Evolutionary conservation across 2,113 vertebrate genomes (phyloP), one percentile per base, ranked within the genome.

Genomic region (Syngnathus floridae): DNA sequence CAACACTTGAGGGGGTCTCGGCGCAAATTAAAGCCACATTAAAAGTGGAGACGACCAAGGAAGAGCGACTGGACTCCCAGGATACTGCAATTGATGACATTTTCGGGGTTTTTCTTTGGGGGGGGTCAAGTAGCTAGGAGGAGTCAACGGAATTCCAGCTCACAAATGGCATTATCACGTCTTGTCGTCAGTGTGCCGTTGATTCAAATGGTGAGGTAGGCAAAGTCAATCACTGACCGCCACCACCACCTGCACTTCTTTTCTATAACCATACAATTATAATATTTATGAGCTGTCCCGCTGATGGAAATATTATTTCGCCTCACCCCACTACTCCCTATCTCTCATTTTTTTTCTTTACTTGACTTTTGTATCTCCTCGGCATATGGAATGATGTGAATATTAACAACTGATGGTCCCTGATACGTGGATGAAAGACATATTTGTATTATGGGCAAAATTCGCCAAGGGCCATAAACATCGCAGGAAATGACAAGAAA

Each of bases 211-310:
- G 80, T 82, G 79, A 74, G 70, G 76, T 68, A 66, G 76, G 68
- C 81, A 85, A 79, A 86, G 83, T 87, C 86, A 85, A 86, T 86
- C 85, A 82, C 77, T 52, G 54, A 17, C 13, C 54, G 13, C 26
- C 67, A 65, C 17, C 66, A 59, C 66, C 74, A 72, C 73, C 69
- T 73, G 60, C 16, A 31, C 72, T 83, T 52, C 67, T 78, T 81
- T 88, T 84, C 84, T 82, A 83, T 79, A 85, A 81, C 76, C 78
- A 78, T 73, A 88, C 82, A 87, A 91, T 90, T 89, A 90, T 84
- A 88, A 90, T 90, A 90, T 90, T 88, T 88, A 90, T 91, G 87
- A 91, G 88, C 71, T 67, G 71, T 82, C 74, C 73, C 66, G 79
- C 83, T 75, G 83, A 86, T 87, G 77, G 82, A 87, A 82, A 82